Conservation (phyloP, 2,797 vertebrate species). For the Arnoldichthys spilopterus region DNA sequence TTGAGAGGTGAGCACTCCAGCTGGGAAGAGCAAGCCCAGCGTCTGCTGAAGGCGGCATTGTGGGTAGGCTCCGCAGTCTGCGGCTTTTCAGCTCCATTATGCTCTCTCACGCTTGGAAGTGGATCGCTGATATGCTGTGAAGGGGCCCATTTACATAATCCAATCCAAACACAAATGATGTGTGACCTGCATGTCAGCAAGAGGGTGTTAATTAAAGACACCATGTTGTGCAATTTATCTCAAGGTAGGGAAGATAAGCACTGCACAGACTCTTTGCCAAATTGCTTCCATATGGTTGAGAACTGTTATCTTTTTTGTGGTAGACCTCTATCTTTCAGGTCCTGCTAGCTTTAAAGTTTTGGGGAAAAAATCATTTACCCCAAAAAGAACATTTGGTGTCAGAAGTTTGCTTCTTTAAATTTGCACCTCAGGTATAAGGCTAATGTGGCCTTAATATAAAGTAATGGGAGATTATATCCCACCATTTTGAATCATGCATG, state of each 20-base stretch:
- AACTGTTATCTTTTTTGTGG: constrained; percentile 41
- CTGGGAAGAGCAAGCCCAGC: constrained; percentile 21
- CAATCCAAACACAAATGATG: constrained; percentile 34
- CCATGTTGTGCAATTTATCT: constrained; percentile 35
- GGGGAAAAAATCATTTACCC: background rate
- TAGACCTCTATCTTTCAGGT: constrained; percentile 39
- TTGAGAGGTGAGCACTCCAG: constrained; percentile 78
- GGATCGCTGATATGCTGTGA: constrained; percentile 25
- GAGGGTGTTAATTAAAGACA: constrained; percentile 46
- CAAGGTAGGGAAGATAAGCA: constrained; percentile 21
- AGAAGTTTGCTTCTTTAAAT: background rate
- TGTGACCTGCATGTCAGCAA: constrained; percentile 42
- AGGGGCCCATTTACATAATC: constrained; percentile 44
- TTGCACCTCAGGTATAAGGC: too few species aligned
- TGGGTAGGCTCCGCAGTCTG: constrained; percentile 15
- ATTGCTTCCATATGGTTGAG: constrained; percentile 40
- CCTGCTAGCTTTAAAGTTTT: constrained; percentile 14
- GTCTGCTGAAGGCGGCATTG: constrained; percentile 15
- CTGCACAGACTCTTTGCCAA: constrained; percentile 13
- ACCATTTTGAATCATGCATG: background rate
- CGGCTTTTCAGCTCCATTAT: constrained; percentile 13
- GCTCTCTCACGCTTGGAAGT: background rate
- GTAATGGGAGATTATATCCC: background rate
- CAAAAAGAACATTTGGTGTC: background rate
- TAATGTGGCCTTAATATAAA: background rate